Evolutionary conservation across 2,113 vertebrate species (phyloP).

Genomic region (Carassius carassius): DNA sequence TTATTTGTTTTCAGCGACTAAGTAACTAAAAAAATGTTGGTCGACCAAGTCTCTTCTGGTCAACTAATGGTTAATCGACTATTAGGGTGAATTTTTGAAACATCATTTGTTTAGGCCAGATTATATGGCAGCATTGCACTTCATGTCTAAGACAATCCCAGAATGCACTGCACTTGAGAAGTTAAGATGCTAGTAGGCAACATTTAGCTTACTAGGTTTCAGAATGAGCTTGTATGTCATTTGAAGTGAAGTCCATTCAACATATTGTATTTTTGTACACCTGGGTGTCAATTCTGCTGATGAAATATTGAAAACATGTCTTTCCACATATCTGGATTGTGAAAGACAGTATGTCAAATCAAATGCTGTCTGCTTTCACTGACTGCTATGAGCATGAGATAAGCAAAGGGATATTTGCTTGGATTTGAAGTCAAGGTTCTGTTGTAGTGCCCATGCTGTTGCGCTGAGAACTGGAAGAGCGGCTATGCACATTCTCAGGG

Average conservation of each 20-base stretch:
- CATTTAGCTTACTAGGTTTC: background rate
- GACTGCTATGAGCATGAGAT: background rate
- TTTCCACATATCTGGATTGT: background rate
- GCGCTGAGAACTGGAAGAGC: slow-evolving; percentile 27
- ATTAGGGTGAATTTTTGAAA: too few species aligned
- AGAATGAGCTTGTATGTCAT: background rate
- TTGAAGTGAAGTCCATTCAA: background rate
- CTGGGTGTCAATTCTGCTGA: background rate
- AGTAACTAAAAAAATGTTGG: too few species aligned
- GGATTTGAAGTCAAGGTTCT: background rate
- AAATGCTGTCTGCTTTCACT: background rate
- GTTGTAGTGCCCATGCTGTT: background rate
- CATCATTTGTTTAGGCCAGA: background rate
- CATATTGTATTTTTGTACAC: background rate
- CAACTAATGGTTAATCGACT: too few species aligned
- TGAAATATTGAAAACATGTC: background rate
- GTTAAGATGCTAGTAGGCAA: background rate
- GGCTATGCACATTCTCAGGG: background rate
- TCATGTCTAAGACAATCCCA: background rate
- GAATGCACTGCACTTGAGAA: background rate
- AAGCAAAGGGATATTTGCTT: background rate
- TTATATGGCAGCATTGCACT: background rate
- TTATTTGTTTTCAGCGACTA: too few species aligned
- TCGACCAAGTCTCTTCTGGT: too few species aligned
- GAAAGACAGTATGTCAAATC: background rate